Evolutionary conservation across 2,888 invertebrate species (phyloP).

Genomic region (Torymus tubicola): DNA sequence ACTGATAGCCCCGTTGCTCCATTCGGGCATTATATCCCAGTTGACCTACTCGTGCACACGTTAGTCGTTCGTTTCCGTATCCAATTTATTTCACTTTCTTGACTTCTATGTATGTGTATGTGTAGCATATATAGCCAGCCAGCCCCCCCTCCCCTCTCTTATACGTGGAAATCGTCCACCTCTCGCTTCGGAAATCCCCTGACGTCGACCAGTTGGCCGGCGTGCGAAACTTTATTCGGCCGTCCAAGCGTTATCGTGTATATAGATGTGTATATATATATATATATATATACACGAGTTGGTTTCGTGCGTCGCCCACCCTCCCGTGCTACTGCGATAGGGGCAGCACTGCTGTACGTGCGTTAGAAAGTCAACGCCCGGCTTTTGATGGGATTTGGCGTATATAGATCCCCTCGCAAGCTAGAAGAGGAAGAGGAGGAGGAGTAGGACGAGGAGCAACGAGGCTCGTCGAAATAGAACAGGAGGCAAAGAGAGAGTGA

Average conservation of each 20-base stretch:
- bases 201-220: slow-evolving; percentile 11
- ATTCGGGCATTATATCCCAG: too few relatives aligned
- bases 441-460: neutral
- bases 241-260: too few relatives aligned
- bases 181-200: neutral
- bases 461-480: neutral
- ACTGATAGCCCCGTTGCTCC: too few relatives aligned
- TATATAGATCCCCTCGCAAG: slow-evolving; percentile 31
- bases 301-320: too few relatives aligned
- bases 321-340: too few relatives aligned
- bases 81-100: slow-evolving; percentile 24
- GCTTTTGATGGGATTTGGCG: slow-evolving; percentile 60
- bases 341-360: neutral
- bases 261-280: too few relatives aligned
- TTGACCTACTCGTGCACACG: too few relatives aligned
- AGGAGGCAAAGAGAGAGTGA: neutral
- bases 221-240: slow-evolving; percentile 38
- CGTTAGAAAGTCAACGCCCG: slow-evolving; percentile 34
- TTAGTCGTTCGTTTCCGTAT: neutral
- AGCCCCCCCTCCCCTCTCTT: too few relatives aligned
- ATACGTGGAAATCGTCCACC: too few relatives aligned
- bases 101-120: too few relatives aligned
- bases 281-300: too few relatives aligned
- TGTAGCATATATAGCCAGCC: too few relatives aligned
- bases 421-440: neutral